Percentiles rank a stretch among this genome's conserved stretches.
phyloP scores from a whole-genome alignment of 1,140 invertebrate genomes.

The Danaus plexippus region DNA sequence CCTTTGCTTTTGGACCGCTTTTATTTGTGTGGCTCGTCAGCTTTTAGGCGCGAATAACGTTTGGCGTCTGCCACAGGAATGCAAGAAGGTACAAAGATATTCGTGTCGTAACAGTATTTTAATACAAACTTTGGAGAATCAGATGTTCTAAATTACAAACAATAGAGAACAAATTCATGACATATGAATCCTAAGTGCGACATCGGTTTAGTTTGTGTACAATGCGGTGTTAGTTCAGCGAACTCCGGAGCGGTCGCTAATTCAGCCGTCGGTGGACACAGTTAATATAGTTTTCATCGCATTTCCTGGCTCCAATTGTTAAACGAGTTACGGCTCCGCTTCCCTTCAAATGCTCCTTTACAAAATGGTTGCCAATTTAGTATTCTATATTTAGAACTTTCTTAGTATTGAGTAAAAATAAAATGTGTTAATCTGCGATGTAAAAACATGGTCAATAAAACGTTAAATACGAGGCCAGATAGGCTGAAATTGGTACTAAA shows the following conservation, averaged over 20 bases:
- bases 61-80: no score
- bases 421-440: conserved; percentile 7
- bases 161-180: no score
- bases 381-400: conserved; percentile 3
- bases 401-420: conserved; percentile 9
- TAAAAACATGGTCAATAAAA: no score
- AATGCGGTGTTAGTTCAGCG: conserved; percentile 8
- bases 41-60: no score
- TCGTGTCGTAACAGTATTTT: no score
- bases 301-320: conserved; percentile 9
- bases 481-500: conserved; percentile 11
- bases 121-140: no score
- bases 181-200: no score
- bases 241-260: conserved; percentile 14
- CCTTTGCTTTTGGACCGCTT: no score
- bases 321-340: conserved; percentile 13
- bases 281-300: conserved; percentile 12
- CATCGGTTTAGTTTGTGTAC: conserved; percentile 7
- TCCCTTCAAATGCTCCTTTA: conserved; percentile 10
- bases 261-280: conserved; percentile 13
- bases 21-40: no score
- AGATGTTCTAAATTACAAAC: no score
- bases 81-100: no score
- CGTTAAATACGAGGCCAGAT: no score
- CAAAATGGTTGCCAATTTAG: neutral